Conservation (phyloP, 2,888 invertebrate genomes). For the Drosophila rubida region DNA sequence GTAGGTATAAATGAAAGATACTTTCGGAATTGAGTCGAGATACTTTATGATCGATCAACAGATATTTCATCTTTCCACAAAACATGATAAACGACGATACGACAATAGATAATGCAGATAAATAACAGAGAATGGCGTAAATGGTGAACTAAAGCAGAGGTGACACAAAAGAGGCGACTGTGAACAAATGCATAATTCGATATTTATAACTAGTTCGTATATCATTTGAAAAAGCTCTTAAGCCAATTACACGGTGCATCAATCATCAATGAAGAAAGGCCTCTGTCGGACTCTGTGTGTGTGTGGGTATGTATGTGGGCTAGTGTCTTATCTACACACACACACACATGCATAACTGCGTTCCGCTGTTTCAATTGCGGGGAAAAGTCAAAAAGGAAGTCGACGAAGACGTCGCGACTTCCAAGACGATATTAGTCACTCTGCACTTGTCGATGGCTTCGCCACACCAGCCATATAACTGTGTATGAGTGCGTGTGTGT, state of each 20-base stretch:
- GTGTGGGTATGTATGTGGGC: constrained; percentile 13
- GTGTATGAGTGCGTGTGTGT: neutral
- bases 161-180: neutral
- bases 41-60: neutral
- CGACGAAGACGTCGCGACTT: constrained; percentile 10
- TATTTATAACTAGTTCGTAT: constrained; percentile 44
- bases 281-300: neutral
- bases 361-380: constrained; percentile 38
- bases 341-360: constrained; percentile 8
- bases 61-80: neutral
- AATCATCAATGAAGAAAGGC: constrained; percentile 50
- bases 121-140: neutral
- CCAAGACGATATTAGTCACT: constrained; percentile 50
- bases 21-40: neutral
- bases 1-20: neutral
- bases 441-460: constrained; percentile 44
- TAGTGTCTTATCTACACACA: constrained; percentile 31
- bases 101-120: constrained; percentile 7
- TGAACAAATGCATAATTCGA: constrained; percentile 17
- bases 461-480: constrained; percentile 18
- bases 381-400: constrained; percentile 48
- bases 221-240: constrained; percentile 56
- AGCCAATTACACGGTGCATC: constrained; percentile 76
- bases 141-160: constrained; percentile 1
- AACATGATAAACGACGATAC: constrained; percentile 2